Percentiles rank a stretch among this genome's conserved stretches.
These are phyloP conservation scores for Aurelia aurita DNA, from an alignment of 30 jellyfish, hydroid and myxozoan genomes.

Conservation along the genomic window DNA sequence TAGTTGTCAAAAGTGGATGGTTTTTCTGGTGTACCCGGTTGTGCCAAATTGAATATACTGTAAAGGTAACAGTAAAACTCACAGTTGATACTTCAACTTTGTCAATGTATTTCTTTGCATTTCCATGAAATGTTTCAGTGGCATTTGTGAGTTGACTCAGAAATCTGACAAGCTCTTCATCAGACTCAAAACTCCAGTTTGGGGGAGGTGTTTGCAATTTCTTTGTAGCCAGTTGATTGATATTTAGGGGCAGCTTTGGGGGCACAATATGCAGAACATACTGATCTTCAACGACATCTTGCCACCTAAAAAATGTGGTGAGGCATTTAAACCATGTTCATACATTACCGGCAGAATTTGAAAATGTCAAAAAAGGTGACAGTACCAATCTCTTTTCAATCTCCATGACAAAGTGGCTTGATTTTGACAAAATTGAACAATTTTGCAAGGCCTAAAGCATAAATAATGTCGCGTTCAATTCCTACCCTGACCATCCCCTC, in stretches of 20 bases:
- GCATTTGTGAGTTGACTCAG: constrained; percentile 66
- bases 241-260: constrained; percentile 75
- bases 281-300: constrained; percentile 80
- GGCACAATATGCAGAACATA: constrained; percentile 77
- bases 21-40: no score
- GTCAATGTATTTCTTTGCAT: constrained; percentile 82
- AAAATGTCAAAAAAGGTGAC: no score
- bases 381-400: no score
- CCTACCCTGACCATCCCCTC: no score
- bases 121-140: constrained; percentile 63
- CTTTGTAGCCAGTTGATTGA: constrained; percentile 59
- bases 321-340: no score
- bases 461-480: no score
- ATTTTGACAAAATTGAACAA: no score
- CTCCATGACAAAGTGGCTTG: no score
- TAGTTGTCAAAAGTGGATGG: no score
- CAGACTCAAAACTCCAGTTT: constrained; percentile 86
- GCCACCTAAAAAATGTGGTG: constrained; percentile 69
- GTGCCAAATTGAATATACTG: neutral
- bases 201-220: constrained; percentile 79
- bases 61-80: neutral
- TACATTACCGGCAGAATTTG: no score
- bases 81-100: constrained; percentile 82
- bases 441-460: no score
- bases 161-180: constrained; percentile 89